Evolutionary conservation across 1,140 invertebrate genomes (phyloP).

Genomic region (Hestina assimilis): DNA sequence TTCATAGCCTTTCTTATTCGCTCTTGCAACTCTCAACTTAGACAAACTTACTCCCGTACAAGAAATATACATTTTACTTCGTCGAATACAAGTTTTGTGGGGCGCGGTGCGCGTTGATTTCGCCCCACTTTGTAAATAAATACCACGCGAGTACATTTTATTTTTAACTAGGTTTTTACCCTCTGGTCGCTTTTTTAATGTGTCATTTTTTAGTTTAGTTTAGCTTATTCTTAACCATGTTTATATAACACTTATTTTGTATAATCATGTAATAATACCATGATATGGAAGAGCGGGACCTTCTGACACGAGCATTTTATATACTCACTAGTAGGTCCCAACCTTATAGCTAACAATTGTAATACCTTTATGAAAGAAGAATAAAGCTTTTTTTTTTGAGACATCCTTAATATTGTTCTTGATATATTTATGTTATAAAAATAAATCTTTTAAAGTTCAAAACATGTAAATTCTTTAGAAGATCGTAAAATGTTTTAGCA

Average conservation of each 20-base stretch:
- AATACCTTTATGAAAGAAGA: no score
- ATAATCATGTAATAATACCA: no score
- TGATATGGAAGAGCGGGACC: no score
- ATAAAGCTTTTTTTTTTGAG: no score
- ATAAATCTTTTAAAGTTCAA: neutral
- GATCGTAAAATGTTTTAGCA: no score
- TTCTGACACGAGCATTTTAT: no score
- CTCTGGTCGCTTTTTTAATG: neutral
- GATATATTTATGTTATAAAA: neutral
- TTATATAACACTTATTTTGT: no score
- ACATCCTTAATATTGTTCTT: neutral
- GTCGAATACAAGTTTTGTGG: conserved; percentile 55
- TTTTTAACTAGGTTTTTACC: conserved; percentile 26
- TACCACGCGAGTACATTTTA: conserved; percentile 37
- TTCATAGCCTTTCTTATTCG: conserved; percentile 15
- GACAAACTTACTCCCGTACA: conserved; percentile 59
- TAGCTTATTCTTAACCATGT: no score
- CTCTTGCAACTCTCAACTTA: conserved; percentile 53
- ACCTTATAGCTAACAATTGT: no score
- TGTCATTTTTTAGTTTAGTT: neutral
- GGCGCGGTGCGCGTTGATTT: conserved; percentile 45
- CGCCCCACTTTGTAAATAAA: conserved; percentile 57
- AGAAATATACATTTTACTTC: conserved; percentile 63
- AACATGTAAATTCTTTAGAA: no score
- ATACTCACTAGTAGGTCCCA: no score